Evolutionary conservation across 2,797 vertebrate species (phyloP).

Genomic region (Gambelia wislizenii): DNA sequence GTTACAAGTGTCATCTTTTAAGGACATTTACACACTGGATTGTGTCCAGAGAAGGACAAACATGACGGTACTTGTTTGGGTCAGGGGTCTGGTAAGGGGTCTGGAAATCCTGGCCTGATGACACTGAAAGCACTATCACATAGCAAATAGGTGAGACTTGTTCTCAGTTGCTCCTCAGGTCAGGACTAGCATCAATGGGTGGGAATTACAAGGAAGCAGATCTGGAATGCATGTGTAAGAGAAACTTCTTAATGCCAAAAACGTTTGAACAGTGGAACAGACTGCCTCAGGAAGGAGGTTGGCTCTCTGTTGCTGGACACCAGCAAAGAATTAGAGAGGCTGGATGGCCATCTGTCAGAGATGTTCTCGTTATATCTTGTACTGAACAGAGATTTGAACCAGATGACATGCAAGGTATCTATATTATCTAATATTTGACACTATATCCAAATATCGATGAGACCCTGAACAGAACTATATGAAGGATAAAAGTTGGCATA

Average conservation of each 20-base stretch:
- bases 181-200: background rate
- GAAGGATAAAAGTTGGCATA: background rate
- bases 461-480: background rate
- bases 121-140: background rate
- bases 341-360: background rate
- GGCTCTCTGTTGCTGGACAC: background rate
- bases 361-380: background rate
- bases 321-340: too few species aligned
- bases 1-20: background rate
- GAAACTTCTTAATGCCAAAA: background rate
- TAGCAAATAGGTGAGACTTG: too few species aligned
- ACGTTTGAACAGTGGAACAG: too few species aligned
- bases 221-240: background rate
- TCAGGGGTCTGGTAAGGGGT: too few species aligned
- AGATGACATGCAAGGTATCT: background rate
- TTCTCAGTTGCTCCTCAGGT: background rate
- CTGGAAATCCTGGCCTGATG: background rate
- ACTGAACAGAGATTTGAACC: too few species aligned
- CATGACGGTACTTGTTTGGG: too few species aligned
- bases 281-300: background rate
- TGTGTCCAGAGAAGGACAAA: background rate
- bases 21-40: background rate
- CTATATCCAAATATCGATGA: too few species aligned
- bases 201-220: background rate
- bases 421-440: too few species aligned